phyloP scores from a whole-genome alignment of 2,113 vertebrate genomes.

The Catagonus wagneri region DNA sequence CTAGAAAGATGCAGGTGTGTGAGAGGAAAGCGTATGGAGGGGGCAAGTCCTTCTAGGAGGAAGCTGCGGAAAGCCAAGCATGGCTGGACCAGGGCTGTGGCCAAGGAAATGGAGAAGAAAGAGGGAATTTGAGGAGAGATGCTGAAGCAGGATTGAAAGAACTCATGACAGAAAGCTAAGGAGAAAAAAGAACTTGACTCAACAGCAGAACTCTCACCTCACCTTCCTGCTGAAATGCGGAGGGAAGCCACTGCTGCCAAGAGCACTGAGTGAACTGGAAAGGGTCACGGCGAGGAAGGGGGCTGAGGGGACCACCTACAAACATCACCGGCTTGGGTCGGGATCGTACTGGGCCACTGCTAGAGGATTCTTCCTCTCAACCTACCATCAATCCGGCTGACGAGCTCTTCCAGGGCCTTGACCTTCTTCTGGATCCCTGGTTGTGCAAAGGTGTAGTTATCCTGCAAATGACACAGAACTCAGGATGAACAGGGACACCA shows the following conservation, averaged over 20 bases:
- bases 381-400: constrained; percentile 98
- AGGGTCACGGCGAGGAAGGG: background rate
- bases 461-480: constrained; percentile 85
- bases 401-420: constrained; percentile 97
- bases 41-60: background rate
- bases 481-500: background rate
- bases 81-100: background rate
- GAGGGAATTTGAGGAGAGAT: background rate
- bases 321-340: background rate
- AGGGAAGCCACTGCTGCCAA: background rate
- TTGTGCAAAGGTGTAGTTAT: constrained; percentile 99
- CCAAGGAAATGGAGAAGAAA: background rate
- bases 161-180: background rate
- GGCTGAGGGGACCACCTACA: background rate
- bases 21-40: background rate
- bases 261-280: background rate
- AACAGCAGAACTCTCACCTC: background rate
- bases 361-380: background rate
- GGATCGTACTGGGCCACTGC: background rate
- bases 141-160: background rate
- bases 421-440: constrained; percentile 99
- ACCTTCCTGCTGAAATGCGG: background rate
- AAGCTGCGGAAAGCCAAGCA: background rate
- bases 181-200: background rate
- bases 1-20: background rate